Evolutionary conservation across 2,797 vertebrate species (phyloP).

Genomic region (Mus spretus): DNA sequence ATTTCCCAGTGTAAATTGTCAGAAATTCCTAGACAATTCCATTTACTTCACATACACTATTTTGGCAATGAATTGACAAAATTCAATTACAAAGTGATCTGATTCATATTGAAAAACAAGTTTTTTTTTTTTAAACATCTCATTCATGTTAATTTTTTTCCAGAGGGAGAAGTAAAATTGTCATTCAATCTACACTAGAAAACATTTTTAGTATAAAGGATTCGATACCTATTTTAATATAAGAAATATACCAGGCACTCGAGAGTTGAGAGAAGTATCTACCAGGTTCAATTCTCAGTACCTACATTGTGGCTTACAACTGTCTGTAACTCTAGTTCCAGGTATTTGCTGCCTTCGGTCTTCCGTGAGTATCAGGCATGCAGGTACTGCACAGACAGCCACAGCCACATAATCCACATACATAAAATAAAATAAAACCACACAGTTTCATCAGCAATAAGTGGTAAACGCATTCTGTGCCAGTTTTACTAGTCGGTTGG

Average conservation of each 20-base stretch:
- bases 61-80: neutral
- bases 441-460: conserved; percentile 40
- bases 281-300: neutral
- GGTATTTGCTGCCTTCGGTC: too few relatives aligned
- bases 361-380: neutral
- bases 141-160: conserved; percentile 58
- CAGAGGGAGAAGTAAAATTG: neutral
- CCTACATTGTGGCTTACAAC: too few relatives aligned
- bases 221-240: conserved; percentile 30
- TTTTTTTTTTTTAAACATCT: neutral
- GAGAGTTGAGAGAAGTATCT: neutral
- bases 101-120: neutral
- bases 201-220: neutral
- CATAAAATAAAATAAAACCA: neutral
- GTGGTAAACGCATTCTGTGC: conserved; percentile 1
- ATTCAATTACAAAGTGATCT: neutral
- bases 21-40: neutral
- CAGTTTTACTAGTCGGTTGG: conserved; percentile 20
- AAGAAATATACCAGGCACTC: neutral
- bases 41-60: neutral
- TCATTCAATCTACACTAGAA: neutral
- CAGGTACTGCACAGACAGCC: too few relatives aligned
- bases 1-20: neutral
- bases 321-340: neutral
- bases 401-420: too few relatives aligned